These are phyloP conservation scores for Cephalopholis sonnerati DNA, from an alignment of 2,113 vertebrate species.

Conservation along the genomic window DNA sequence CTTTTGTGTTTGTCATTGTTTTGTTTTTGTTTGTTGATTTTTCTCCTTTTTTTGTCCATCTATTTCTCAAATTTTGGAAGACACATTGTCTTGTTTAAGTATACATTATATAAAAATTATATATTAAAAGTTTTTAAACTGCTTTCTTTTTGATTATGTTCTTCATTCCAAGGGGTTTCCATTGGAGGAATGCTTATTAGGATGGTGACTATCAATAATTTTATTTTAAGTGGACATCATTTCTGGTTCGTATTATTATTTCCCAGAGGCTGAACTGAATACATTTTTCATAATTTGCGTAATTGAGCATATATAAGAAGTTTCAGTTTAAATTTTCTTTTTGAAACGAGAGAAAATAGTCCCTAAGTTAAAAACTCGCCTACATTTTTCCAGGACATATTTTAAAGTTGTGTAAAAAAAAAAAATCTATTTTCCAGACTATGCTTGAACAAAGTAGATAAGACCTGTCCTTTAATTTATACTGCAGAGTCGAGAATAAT, in stretches of 20 bases:
- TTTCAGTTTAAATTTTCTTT: background rate
- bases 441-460: background rate
- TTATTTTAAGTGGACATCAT: background rate
- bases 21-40: slow-evolving; percentile 55
- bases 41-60: slow-evolving; percentile 58
- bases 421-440: background rate
- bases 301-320: background rate
- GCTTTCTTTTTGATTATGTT: slow-evolving; percentile 65
- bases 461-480: background rate
- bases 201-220: background rate
- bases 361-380: background rate
- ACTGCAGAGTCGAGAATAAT: background rate
- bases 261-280: background rate
- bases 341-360: background rate
- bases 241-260: background rate
- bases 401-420: background rate
- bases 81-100: slow-evolving; percentile 74
- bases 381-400: background rate
- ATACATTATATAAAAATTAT: slow-evolving; percentile 76
- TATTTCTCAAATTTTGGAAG: slow-evolving; percentile 72
- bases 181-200: slow-evolving; percentile 22
- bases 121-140: slow-evolving; percentile 76
- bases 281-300: background rate
- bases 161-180: slow-evolving; percentile 56
- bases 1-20: slow-evolving; percentile 58